Evolutionary conservation across 92 coral and sea anemone species (phyloP).

Genomic region (Blastomussa wellsi): DNA sequence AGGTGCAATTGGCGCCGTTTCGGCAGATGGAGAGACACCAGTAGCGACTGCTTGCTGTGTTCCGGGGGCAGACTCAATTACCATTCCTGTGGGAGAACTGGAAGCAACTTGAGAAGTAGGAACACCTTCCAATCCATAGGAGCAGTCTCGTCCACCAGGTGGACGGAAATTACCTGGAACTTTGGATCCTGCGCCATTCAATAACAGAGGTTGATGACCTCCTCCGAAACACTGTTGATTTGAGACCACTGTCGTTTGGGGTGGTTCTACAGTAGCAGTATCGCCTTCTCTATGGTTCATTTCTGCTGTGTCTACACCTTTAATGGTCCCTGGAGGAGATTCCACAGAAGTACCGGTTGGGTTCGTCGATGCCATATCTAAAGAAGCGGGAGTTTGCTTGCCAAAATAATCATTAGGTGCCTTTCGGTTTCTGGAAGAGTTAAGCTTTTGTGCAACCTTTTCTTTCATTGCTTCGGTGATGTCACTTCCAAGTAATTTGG

Average conservation of each 20-base stretch:
- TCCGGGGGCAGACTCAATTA: constrained; percentile 61
- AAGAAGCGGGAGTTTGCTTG: background rate
- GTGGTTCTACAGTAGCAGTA: background rate
- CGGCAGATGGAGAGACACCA: background rate
- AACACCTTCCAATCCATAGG: background rate
- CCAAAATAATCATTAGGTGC: background rate
- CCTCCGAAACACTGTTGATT: background rate
- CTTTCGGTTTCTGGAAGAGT: background rate
- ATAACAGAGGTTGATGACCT: background rate
- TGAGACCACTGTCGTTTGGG: background rate
- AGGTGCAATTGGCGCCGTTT: background rate
- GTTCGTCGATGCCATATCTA: constrained; percentile 39
- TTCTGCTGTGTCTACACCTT: constrained; percentile 60
- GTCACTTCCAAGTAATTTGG: constrained; percentile 33
- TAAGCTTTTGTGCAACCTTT: constrained; percentile 2
- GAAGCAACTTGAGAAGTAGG: background rate
- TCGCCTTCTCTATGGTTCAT: constrained; percentile 21
- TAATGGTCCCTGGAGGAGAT: constrained; percentile 65
- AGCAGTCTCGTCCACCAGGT: constrained; percentile 1
- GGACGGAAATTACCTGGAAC: background rate
- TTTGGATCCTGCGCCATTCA: background rate
- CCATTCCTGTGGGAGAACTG: constrained; percentile 38
- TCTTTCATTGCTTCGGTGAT: constrained; percentile 20
- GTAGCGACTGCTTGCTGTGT: constrained; percentile 59
- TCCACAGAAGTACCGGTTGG: constrained; percentile 54